A percentile compares a stretch with the other conserved stretches of the same genome.
Conservation (phyloP, 2,888 invertebrate species). For the Scaeva pyrastri region DNA sequence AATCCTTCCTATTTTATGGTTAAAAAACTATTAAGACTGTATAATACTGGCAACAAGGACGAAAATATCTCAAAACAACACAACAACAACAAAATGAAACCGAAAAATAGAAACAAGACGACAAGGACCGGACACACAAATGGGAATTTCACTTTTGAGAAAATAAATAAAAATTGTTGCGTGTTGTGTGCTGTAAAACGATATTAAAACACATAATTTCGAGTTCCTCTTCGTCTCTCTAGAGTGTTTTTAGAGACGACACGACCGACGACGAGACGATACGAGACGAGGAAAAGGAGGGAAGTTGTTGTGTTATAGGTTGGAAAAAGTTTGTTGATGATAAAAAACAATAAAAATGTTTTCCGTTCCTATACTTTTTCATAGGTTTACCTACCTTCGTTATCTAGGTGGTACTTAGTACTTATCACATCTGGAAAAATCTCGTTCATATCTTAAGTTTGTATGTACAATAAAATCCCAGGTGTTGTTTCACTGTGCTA, state of each 20-base stretch:
- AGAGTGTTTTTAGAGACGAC: no score
- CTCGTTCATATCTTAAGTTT: constrained; percentile 12
- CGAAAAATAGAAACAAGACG: constrained; percentile 10
- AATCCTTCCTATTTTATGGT: constrained; percentile 22
- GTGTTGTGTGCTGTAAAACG: constrained; percentile 73
- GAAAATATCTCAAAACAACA: constrained; percentile 1
- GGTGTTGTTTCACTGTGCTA: constrained; percentile 39
- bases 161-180: constrained; percentile 72
- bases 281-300: no score
- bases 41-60: constrained; percentile 9
- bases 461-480: constrained; percentile 20
- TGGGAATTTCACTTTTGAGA: constrained; percentile 63
- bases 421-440: constrained; percentile 13
- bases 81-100: not conserved
- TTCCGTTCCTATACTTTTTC: constrained; percentile 12
- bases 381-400: not conserved
- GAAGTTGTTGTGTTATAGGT: not conserved
- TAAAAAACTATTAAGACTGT: constrained; percentile 38
- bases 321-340: constrained; percentile 24
- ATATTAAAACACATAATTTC: constrained; percentile 77
- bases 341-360: constrained; percentile 69
- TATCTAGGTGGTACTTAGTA: constrained; percentile 16
- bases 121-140: not conserved
- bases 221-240: constrained; percentile 53
- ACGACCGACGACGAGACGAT: no score